Evolutionary conservation across 64 coral and sea anemone species (phyloP).

Genomic region (Acropora tenuis): DNA sequence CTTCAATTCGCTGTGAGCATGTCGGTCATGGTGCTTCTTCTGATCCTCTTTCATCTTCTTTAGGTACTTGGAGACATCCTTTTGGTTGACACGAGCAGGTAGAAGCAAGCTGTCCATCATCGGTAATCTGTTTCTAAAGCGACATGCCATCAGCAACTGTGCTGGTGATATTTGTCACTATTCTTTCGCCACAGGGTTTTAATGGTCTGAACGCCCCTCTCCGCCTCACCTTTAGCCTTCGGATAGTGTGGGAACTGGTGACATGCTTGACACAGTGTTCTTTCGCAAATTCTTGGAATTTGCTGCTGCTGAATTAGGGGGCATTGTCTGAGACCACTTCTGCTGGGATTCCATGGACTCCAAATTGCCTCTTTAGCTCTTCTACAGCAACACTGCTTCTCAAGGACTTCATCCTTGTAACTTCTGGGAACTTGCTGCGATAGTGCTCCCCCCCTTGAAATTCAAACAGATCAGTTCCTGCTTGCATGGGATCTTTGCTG

Average conservation of each 20-base stretch:
- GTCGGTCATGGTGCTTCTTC: too few species aligned
- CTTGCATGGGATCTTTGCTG: constrained; percentile 14
- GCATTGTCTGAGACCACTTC: constrained; percentile 48
- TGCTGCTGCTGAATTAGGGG: constrained; percentile 4
- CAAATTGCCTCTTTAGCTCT: constrained; percentile 27
- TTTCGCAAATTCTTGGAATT: constrained; percentile 28
- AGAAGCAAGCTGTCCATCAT: too few species aligned
- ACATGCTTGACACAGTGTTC: constrained; percentile 40
- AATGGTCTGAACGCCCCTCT: background rate
- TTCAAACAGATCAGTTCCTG: background rate
- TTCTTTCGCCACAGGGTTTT: too few species aligned
- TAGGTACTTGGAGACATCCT: too few species aligned
- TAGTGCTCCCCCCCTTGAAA: background rate
- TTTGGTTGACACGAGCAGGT: too few species aligned
- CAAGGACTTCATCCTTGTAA: background rate
- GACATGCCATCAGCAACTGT: too few species aligned
- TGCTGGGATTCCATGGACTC: constrained; percentile 20
- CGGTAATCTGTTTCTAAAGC: too few species aligned
- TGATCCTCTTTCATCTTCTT: too few species aligned
- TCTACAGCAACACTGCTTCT: constrained; percentile 38
- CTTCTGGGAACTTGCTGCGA: too few species aligned
- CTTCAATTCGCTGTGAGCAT: too few species aligned
- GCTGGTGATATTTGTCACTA: too few species aligned
- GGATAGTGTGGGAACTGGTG: constrained; percentile 39
- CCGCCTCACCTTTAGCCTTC: constrained; percentile 7